Base-by-base conservation (phyloP, 2,113 vertebrate genomes). In the Dromaius novaehollandiae region DNA sequence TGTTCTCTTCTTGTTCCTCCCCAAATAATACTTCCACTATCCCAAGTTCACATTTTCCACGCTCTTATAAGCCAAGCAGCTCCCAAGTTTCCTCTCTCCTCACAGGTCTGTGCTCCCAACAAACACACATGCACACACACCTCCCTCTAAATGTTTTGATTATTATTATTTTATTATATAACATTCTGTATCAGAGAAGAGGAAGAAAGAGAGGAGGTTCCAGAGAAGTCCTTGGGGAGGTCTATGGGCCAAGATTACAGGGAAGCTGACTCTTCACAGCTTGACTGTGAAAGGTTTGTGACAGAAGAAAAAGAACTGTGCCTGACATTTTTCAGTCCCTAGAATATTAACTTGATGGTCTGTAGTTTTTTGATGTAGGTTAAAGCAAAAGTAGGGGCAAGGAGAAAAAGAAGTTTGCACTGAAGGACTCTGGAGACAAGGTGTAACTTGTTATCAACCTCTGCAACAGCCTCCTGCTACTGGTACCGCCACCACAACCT, bases 91-190 rank as follows among this genome's bases (percentile, higher is more conserved):
- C 42, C 70, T 44, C 32, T 42, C 10, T 60, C 30, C 21, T 61
- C 50, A 15, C 34, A 28, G 61, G 32, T 40, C 36, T 36, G 53
- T 87, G 63, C 9, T 58, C 26, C 38, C 5, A 24, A 36, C 12
- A 55, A 26, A 55, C 13, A 26, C 25, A 26, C 13, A 55, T 26
- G 25, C 12, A 24, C 13, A 19, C 32, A 4, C 19, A 17, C n/a
- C 8, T 0, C 1, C 61, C 48, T n/a, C 6, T 0, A 73, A 79
- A 53, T 0, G 0, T 64, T 82, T 58, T 79, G 20, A 50, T 58
- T 40, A n/a, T 2, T 22, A 53, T 42, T 86, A 5, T 32, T 73
- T 65, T 58, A n/a, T 25, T 6, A 20, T 46, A 84, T 42, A 50
- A 48, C 36, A 8, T 70, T 75, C 24, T 36, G 10, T 28, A 48